Conservation (phyloP, 2,888 invertebrate species). For the Nomada hirtipes region DNA sequence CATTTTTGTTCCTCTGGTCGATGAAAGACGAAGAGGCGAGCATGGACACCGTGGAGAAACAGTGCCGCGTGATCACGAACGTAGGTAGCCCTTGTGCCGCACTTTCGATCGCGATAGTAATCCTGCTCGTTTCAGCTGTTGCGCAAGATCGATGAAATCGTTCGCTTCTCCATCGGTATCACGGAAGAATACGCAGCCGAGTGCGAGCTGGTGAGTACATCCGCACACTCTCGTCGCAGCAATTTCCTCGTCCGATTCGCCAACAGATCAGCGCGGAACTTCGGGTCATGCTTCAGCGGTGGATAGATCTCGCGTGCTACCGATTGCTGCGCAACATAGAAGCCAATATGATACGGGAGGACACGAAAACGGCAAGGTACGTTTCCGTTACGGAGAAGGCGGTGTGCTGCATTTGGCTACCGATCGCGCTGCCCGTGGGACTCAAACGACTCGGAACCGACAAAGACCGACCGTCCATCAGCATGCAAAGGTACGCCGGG, state of each 20-base stretch:
- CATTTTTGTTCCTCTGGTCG: conserved; percentile 86
- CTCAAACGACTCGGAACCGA: conserved; percentile 73
- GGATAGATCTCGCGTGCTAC: conserved; percentile 85
- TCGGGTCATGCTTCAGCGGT: conserved; percentile 83
- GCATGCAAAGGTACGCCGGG: not conserved
- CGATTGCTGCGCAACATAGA: conserved; percentile 85
- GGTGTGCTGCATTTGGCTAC: conserved; percentile 84
- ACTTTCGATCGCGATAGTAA: no score
- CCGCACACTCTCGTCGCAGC: not conserved
- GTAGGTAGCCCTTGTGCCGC: conserved; percentile 78
- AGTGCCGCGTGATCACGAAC: conserved; percentile 85
- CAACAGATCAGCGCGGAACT: conserved; percentile 83
- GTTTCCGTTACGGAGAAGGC: conserved; percentile 82
- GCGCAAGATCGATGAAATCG: conserved; percentile 85
- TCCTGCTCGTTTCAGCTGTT: conserved; percentile 84
- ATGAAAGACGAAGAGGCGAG: conserved; percentile 81
- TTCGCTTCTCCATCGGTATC: conserved; percentile 83
- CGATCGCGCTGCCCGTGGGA: conserved; percentile 83
- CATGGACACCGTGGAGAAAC: conserved; percentile 84
- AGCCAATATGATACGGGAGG: conserved; percentile 83
- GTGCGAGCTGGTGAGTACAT: conserved; percentile 84
- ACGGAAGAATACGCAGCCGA: conserved; percentile 82
- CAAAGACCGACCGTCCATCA: conserved; percentile 72
- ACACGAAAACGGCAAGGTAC: conserved; percentile 84
- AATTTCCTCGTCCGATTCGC: not conserved